These are phyloP conservation scores for Cheilosia pagana DNA, from an alignment of 2,888 invertebrate genomes.

Conservation along the genomic window DNA sequence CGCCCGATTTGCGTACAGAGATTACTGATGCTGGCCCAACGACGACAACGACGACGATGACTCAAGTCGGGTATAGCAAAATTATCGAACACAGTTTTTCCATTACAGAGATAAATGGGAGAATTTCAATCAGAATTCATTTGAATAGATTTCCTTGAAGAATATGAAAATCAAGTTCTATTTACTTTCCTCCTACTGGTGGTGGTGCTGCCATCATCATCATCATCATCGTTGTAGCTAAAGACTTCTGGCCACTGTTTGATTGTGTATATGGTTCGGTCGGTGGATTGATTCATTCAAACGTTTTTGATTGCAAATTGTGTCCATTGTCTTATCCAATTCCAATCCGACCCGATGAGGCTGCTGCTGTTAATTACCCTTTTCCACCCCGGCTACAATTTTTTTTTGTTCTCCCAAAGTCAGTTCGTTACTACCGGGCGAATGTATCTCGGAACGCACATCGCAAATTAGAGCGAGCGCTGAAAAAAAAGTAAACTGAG, in stretches of 20 bases:
- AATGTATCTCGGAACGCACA: slow-evolving; percentile 20
- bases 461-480: slow-evolving; percentile 20
- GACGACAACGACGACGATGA: background rate
- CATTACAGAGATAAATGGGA: slow-evolving; percentile 48
- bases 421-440: background rate
- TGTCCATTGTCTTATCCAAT: slow-evolving; percentile 18
- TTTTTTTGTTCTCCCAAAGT: background rate
- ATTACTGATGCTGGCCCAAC: slow-evolving; percentile 8
- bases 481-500: background rate
- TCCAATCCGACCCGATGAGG: background rate
- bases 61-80: background rate
- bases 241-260: slow-evolving; percentile 27
- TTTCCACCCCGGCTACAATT: background rate
- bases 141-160: slow-evolving; percentile 59
- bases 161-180: slow-evolving; percentile 59
- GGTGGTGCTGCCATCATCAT: slow-evolving; percentile 7
- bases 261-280: background rate
- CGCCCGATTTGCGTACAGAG: slow-evolving; percentile 25
- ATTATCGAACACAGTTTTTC: slow-evolving; percentile 56
- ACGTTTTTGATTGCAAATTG: slow-evolving; percentile 39
- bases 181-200: slow-evolving; percentile 36
- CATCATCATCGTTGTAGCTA: slow-evolving; percentile 14
- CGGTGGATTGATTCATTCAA: slow-evolving; percentile 26
- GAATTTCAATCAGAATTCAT: slow-evolving; percentile 50
- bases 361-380: slow-evolving; percentile 14